Base-by-base conservation (phyloP, 1,140 invertebrate genomes). In the Idris sp. region DNA sequence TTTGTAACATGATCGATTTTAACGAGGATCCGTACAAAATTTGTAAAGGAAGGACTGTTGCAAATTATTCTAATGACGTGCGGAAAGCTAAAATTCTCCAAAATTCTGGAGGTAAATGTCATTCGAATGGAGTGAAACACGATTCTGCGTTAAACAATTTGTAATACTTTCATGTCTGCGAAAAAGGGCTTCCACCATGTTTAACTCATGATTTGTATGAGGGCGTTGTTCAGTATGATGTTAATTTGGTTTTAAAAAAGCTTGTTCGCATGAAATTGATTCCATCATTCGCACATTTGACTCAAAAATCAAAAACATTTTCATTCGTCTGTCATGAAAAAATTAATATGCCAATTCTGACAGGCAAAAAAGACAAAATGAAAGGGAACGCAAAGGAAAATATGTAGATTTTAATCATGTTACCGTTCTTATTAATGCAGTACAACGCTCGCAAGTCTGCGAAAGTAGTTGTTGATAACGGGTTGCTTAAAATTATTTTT, bases 191-290 rank as follows among this genome's bases (percentile, higher is more conserved):
- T 22, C 3, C 19, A 4, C 19, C 19, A 4, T 22, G 19, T 22
- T 4, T 22, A 4, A 6, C 19, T 22, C 19, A 22, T 22, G 19
- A 22, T 22, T 22, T 6, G 26, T 28, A 8, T 28, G 26, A 28
- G n/a, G 26, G 26, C n/a, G 10, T 33, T 11, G 30, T 33, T 9
- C 30, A 33, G 13, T 33, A 33, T 10, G 30, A 33, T 11, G 9
- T 33, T 1, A 9, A 33, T 5, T 33, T 33, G 13, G 30, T 33
- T 33, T 33, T 33, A 11, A 33, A 33, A 33, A 9, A 11, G 13
- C 30, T 33, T 33, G 30, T 33, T 33, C n/a, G 13, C n/a, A 33
- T 10, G n/a, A 33, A 33, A 33, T 9, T 33, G 30, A 33, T 33
- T 33, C 30, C 30, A 33, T 33, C 30, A 10, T 4, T 36, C 4